These are phyloP conservation scores for Astreopora myriophthalma DNA, from an alignment of 64 coral and sea anemone genomes.

Conservation along the genomic window DNA sequence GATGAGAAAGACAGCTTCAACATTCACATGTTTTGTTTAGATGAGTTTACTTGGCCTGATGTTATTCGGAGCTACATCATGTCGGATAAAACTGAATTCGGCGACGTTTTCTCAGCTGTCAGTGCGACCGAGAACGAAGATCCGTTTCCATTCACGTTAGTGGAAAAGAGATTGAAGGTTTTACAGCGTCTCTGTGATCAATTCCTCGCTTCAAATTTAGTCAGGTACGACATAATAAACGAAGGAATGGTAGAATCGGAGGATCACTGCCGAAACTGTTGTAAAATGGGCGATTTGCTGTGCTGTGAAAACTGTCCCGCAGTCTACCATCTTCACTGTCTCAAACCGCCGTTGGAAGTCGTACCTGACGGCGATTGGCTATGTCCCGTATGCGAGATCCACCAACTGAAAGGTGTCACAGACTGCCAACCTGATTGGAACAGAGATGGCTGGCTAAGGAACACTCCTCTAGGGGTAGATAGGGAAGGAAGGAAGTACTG, in stretches of 20 bases:
- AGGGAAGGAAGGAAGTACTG: conserved; percentile 97
- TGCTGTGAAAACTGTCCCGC: conserved; percentile 96
- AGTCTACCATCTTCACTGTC: conserved; percentile 98
- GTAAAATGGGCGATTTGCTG: conserved; percentile 98
- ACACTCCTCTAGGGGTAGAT: conserved; percentile 89
- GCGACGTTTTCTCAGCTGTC: conserved; percentile 59
- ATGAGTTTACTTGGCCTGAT: conserved; percentile 98
- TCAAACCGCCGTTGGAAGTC: conserved; percentile 96
- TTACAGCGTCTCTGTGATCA: conserved; percentile 88
- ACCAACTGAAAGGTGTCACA: conserved; percentile 93
- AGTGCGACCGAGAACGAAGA: conserved; percentile 43
- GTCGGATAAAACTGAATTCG: conserved; percentile 89
- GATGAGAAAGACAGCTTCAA: conserved; percentile 99
- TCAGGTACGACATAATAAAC: conserved; percentile 95
- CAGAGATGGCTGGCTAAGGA: conserved; percentile 87
- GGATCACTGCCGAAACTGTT: conserved; percentile 97
- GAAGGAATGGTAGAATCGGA: conserved; percentile 96
- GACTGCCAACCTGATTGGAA: conserved; percentile 85
- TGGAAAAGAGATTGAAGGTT: conserved; percentile 78
- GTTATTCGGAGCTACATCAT: conserved; percentile 87
- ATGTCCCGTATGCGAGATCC: conserved; percentile 91
- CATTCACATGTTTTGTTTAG: conserved; percentile 84
- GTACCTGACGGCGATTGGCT: conserved; percentile 99
- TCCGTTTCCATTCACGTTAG: conserved; percentile 88
- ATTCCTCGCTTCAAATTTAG: conserved; percentile 91